Evolutionary conservation across 1,140 invertebrate genomes (phyloP).

Genomic region (Branchinecta lindahli): DNA sequence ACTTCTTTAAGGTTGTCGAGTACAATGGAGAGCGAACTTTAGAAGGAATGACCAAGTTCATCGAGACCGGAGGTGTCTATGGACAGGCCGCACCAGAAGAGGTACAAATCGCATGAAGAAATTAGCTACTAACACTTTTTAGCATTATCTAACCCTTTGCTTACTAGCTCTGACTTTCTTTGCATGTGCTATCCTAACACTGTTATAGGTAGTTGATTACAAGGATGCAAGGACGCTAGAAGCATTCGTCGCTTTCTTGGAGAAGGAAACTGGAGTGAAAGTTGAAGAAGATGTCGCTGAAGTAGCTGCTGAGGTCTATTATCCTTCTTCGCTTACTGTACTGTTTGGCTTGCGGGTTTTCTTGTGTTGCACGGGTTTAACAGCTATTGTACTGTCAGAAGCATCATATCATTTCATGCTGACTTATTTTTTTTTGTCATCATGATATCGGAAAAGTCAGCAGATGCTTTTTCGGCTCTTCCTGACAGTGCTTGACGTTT

Average conservation of each 20-base stretch:
- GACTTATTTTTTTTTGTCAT: conserved; percentile 9
- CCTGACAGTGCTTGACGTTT: too few relatives aligned
- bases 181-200: conserved; percentile 16
- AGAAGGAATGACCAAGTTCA: conserved; percentile 79
- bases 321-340: conserved; percentile 9
- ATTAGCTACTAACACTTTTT: conserved; percentile 2
- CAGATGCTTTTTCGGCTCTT: too few relatives aligned
- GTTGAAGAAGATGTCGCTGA: background rate
- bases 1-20: conserved; percentile 50
- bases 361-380: background rate
- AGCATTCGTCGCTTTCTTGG: background rate
- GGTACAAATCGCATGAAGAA: conserved; percentile 30
- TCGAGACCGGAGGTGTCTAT: conserved; percentile 54
- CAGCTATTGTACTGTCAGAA: background rate
- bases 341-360: background rate
- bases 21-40: conserved; percentile 90
- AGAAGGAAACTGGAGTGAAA: conserved; percentile 10
- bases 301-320: background rate
- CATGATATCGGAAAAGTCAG: too few relatives aligned
- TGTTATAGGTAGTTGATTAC: conserved; percentile 14
- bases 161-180: conserved; percentile 11
- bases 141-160: conserved; percentile 14
- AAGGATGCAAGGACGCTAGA: background rate
- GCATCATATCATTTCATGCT: background rate
- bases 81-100: conserved; percentile 45